Percentiles rank a stretch among this genome's conserved stretches.
phyloP scores from a whole-genome alignment of 2,113 vertebrate species.

The Lepisosteus osseus region DNA sequence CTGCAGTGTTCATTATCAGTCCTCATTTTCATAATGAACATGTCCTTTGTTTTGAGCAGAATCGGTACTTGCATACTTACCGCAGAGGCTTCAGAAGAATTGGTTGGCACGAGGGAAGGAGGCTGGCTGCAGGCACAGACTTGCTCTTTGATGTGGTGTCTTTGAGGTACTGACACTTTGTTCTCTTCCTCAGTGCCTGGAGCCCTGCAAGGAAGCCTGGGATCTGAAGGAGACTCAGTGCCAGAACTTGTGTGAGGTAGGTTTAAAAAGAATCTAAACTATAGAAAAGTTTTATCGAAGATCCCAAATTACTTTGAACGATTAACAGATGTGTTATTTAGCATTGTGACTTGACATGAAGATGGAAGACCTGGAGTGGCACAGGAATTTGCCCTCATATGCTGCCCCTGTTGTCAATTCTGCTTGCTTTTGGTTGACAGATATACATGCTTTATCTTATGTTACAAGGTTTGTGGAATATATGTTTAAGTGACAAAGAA shows the following conservation, averaged over 20 bases:
- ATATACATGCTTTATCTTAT: too few relatives aligned
- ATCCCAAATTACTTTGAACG: too few relatives aligned
- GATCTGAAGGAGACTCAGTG: conserved; percentile 85
- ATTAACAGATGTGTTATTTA: too few relatives aligned
- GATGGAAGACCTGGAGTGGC: too few relatives aligned
- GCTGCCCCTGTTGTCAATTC: too few relatives aligned
- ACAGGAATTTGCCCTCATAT: too few relatives aligned
- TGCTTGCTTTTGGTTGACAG: too few relatives aligned
- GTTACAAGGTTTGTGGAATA: too few relatives aligned
- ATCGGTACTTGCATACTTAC: not conserved
- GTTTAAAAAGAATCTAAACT: conserved; percentile 23
- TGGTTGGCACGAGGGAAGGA: conserved; percentile 34
- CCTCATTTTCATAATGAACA: not conserved
- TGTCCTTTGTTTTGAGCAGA: not conserved
- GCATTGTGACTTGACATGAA: too few relatives aligned
- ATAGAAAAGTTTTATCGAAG: too few relatives aligned
- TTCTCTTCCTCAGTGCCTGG: conserved; percentile 81
- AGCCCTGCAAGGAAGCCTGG: conserved; percentile 93
- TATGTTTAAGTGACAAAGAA: too few relatives aligned
- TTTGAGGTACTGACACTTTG: conserved; percentile 28
- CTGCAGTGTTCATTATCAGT: not conserved
- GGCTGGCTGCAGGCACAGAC: conserved; percentile 26
- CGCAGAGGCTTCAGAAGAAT: conserved; percentile 39
- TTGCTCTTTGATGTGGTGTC: conserved; percentile 54
- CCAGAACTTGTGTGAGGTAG: conserved; percentile 93